Base-by-base conservation (phyloP, 1,140 invertebrate genomes). In the Pomacea maculata region DNA sequence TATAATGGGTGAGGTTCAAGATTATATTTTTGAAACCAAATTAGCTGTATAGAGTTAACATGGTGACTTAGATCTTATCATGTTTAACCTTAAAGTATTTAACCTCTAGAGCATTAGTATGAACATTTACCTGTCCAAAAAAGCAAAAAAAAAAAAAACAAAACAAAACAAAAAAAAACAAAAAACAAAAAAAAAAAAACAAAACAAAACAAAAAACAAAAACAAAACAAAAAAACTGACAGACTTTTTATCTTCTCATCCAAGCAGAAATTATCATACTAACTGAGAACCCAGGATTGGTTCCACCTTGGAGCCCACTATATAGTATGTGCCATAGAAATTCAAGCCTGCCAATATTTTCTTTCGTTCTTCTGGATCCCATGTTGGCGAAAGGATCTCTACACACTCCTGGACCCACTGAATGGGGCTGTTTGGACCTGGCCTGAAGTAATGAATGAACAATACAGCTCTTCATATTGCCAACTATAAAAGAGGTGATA, bases 251-350 rank as follows among this genome's bases (percentile, higher is more conserved):
- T 45, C n/a, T 45, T 25, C 2, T 29, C n/a, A 67, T 61, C 65
- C 7, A 55, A 79, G 29, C 78, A 75, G 54, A 55, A 80, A 45
- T 17, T n/a, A 74, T 78, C 94, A 93, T 70, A 97, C 92, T 91
- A 95, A 98, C 86, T 96, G 94, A 55, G 93, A 92, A 15, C 94
- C 95, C 29, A 97, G 89, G 85, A 98, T 95, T 4, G 96, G 94
- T 57, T 95, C 95, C 11, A 70, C 95, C 95, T 71, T 74, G 21
- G 29, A 95, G 95, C 84, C 94, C 2, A 94, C 93, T 1, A 94
- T 95, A 87, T 96, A 98, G 86, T 96, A 95, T 89, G 97, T 95
- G 12, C 97, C 97, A 93, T 98, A 99, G 91, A 98, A 97, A 92
- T 98, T 99, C 4, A 98, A 88, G 11, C 97, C 97, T 80, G 98